Evolutionary conservation across 2,113 vertebrate genomes (phyloP).

Genomic region (Lasiurus borealis): DNA sequence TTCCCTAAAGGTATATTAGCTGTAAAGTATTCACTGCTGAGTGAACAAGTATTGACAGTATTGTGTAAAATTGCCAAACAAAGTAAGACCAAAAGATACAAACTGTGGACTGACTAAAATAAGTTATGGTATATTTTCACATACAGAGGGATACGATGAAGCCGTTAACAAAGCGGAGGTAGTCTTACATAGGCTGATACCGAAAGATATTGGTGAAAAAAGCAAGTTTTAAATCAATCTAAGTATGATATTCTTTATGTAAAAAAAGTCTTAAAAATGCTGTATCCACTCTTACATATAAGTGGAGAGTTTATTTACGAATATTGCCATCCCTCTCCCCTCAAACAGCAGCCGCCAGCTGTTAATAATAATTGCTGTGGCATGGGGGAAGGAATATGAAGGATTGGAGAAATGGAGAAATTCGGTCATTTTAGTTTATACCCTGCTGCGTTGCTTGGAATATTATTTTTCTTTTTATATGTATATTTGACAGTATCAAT

Average conservation of each 20-base stretch:
- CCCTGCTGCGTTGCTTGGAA: background rate
- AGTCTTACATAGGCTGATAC: slow-evolving; percentile 1
- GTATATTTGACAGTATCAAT: background rate
- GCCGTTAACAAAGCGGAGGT: background rate
- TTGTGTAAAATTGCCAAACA: background rate
- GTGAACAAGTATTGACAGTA: background rate
- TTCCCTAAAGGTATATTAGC: background rate
- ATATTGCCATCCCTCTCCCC: background rate
- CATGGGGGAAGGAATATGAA: slow-evolving; percentile 18
- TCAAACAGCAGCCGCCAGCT: background rate
- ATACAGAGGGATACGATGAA: background rate
- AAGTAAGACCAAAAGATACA: slow-evolving; percentile 15
- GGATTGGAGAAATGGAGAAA: background rate
- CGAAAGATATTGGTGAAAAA: background rate
- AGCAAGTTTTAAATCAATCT: background rate
- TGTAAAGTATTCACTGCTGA: slow-evolving; percentile 19
- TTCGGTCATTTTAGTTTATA: slow-evolving; percentile 9
- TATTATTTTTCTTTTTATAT: background rate
- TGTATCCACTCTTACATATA: background rate
- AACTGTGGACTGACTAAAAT: background rate
- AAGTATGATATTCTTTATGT: background rate
- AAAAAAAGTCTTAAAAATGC: background rate
- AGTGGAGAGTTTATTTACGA: background rate
- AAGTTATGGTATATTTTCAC: background rate
- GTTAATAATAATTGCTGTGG: slow-evolving; percentile 20